phyloP scores from a whole-genome alignment of 2,797 vertebrate genomes.

The Cirrhinus mrigala region DNA sequence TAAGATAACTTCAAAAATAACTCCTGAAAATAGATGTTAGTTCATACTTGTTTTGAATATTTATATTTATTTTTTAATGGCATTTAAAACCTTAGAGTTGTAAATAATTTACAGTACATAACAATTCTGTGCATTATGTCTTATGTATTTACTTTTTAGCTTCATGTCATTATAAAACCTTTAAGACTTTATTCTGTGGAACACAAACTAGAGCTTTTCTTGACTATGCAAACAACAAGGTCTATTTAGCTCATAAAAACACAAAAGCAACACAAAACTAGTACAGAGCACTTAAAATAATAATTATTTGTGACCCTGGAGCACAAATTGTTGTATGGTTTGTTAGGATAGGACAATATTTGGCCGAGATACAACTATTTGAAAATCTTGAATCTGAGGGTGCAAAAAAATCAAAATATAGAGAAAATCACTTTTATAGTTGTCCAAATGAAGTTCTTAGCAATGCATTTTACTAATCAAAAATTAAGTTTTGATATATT shows the following conservation, averaged over 20 bases:
- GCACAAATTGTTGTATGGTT: no score
- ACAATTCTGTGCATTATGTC: not conserved
- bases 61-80: not conserved
- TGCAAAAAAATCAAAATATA: no score
- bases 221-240: not conserved
- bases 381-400: no score
- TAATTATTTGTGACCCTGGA: not conserved
- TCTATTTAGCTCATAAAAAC: not conserved
- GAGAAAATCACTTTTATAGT: no score
- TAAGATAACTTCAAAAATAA: not conserved
- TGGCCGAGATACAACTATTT: no score
- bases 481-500: no score
- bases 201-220: not conserved
- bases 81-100: not conserved
- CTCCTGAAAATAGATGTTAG: not conserved
- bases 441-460: no score
- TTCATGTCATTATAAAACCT: not conserved
- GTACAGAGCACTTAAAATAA: not conserved
- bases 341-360: no score
- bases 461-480: no score
- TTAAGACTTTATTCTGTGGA: not conserved
- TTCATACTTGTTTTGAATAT: not conserved
- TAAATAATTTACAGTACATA: not conserved
- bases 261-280: not conserved
- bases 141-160: not conserved